Evolutionary conservation across 2,797 vertebrate genomes (phyloP), one percentile per base, ranked within the genome.

Genomic region (Vultur gryphus): DNA sequence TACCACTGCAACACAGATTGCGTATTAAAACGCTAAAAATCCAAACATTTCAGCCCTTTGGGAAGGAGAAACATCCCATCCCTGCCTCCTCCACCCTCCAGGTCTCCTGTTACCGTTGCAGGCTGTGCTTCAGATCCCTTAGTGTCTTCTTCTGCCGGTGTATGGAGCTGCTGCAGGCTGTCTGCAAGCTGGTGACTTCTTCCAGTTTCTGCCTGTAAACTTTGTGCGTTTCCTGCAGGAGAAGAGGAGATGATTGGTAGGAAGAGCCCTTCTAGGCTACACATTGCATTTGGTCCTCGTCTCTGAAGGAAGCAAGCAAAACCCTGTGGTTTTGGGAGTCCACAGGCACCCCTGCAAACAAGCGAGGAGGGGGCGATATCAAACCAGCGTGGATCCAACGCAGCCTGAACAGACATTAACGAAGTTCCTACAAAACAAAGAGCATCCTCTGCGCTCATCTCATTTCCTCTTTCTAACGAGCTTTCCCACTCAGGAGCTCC

Each of bases 141-240:
- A 99, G 97, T 1, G 98, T 97, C 96, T 98, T 98, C 97, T 99
- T 99, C 95, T 99, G 99, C 93, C 99, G 99, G 83, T 97, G 98
- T 96, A 99, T 99, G 91, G 98, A 98, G 31, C 95, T 97, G 97
- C 98, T 99, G 96, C 99, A 99, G 24, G 98, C 97, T 2, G 96
- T 90, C 97, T 99, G 99, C 58, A 99, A 98, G 33, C 97, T 98
- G 3, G 98, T 99, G 89, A 99, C 98, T 94, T 99, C 99, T 90
- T 99, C 99, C 21, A 99, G 98, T 94, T 99, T 99, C 94, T 99
- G 99, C 91, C 97, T 98, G 97, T 99, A 99, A 73, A 99, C 96
- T 97, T 99, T 99, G 98, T 99, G 99, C 1, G 98, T 99, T 98
- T 99, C 99, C 99, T 99, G 85, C 19, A 49, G 94, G 90, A 49